Evolutionary conservation across 2,888 invertebrate genomes (phyloP).

Genomic region (Caenorhabditis doughertyi): DNA sequence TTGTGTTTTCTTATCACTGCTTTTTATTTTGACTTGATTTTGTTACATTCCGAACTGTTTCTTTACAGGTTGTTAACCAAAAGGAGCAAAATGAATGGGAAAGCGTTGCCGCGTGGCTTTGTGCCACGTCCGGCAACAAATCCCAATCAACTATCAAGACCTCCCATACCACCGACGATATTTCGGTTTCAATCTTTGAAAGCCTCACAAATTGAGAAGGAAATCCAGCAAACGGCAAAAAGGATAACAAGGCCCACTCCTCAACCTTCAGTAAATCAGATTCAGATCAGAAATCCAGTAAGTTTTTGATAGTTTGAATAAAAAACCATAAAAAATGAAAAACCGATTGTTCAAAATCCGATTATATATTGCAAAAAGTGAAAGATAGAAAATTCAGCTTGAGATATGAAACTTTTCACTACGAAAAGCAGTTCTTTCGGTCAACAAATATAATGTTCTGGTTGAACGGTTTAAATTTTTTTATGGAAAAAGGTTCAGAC

Average conservation of each 20-base stretch:
- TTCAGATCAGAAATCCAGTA: not conserved
- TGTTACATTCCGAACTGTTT: not conserved
- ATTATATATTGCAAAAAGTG: too few relatives aligned
- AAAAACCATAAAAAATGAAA: too few relatives aligned
- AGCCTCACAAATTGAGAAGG: not conserved
- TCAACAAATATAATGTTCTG: too few relatives aligned
- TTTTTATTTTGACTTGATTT: not conserved
- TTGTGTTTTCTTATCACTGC: not conserved
- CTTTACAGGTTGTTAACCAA: not conserved
- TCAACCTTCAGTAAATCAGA: not conserved
- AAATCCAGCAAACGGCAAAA: not conserved
- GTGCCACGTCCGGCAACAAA: not conserved
- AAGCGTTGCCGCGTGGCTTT: not conserved
- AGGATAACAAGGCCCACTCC: not conserved
- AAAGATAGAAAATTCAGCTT: too few relatives aligned
- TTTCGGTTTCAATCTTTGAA: conserved; percentile 16
- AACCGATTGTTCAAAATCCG: too few relatives aligned
- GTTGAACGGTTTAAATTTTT: too few relatives aligned
- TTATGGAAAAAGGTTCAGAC: too few relatives aligned
- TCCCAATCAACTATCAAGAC: not conserved
- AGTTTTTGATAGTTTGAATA: not conserved
- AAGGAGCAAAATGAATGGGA: conserved; percentile 3
- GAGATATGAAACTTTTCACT: too few relatives aligned
- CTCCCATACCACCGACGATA: conserved; percentile 13
- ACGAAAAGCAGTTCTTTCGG: too few relatives aligned